Evolutionary conservation across 2,113 vertebrate genomes (phyloP).

Genomic region (Atherinomorus stipes): DNA sequence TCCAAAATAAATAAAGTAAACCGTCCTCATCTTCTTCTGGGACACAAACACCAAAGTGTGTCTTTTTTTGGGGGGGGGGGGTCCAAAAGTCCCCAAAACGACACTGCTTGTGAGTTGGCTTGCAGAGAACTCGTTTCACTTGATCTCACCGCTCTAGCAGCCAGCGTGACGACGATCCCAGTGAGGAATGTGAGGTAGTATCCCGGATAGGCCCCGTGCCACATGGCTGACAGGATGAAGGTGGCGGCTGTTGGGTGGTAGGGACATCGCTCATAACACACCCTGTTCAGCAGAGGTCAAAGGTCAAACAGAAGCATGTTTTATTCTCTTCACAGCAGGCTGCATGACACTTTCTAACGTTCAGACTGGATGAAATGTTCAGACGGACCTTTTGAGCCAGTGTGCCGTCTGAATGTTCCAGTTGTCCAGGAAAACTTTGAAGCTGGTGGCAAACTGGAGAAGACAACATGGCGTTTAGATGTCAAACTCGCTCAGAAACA

Average conservation of each 20-base stretch:
- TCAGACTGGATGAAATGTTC: not conserved
- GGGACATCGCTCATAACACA: slow-evolving; percentile 92
- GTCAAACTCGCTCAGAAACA: not conserved
- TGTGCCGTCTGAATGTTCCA: slow-evolving; percentile 98
- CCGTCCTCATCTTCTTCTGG: too few species aligned
- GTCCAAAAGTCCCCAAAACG: too few species aligned
- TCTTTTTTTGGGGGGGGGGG: too few species aligned
- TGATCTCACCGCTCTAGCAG: slow-evolving; percentile 88
- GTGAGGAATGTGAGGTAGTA: slow-evolving; percentile 97
- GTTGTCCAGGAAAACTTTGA: slow-evolving; percentile 97
- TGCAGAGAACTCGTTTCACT: too few species aligned
- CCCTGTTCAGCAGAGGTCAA: slow-evolving; percentile 77
- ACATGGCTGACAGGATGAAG: slow-evolving; percentile 94
- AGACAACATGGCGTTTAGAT: slow-evolving; percentile 32
- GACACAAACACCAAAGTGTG: too few species aligned
- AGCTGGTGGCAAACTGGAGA: slow-evolving; percentile 93
- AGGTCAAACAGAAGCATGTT: not conserved
- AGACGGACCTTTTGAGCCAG: slow-evolving; percentile 91
- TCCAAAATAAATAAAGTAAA: too few species aligned
- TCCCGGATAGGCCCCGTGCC: slow-evolving; percentile 96
- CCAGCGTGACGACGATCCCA: slow-evolving; percentile 90
- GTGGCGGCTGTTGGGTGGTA: slow-evolving; percentile 91
- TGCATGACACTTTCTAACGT: too few species aligned
- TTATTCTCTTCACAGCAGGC: too few species aligned
- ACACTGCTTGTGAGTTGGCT: too few species aligned